Evolutionary conservation across 2,888 invertebrate genomes (phyloP), one percentile per base, ranked within the genome.

Genomic region (Caenorhabditis uteleia): DNA sequence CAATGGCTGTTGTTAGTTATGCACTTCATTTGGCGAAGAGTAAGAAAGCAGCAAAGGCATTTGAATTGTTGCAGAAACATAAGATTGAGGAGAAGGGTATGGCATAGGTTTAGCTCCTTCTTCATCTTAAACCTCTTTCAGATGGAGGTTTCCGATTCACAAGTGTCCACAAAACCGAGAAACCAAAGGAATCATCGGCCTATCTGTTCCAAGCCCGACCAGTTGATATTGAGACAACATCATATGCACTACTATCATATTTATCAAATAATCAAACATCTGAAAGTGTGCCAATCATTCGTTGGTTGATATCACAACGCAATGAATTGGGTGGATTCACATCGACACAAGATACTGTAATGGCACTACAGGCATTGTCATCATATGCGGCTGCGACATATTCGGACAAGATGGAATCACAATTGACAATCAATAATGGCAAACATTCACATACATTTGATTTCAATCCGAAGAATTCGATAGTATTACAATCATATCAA

Each of bases 161-260:
- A 3, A 54, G 45, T 44, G 39, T 44, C n/a, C 36, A 42, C 26
- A 55, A 61, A 21, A 66, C 47, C 1, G 70, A 79, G 67, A 59
- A 73, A 49, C 48, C 60, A 1, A 70, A 74, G 40, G 78, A 77
- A 36, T 44, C 69, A 6, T 56, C 48, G 4, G 66, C 61, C n/a
- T 79, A 78, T 48, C 77, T 78, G 66, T 79, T 79, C 73, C 84
- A 88, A 62, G 89, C 91, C 0, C 26, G 55, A 60, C 89, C 91
- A 0, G 88, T 90, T 1, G 89, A 90, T 74, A 89, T 95, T 4
- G 91, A 92, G 84, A 91, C 92, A 75, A 93, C 95, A 0, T 89
- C 94, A 0, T 95, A 95, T 84, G 91, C 90, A 0, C 85, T 95
- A 54, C 86, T 93, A 53, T 89, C 91, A 0, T 70, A 58, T 31